These are phyloP conservation scores for Ophioninae sp. DNA, from an alignment of 2,888 invertebrate species.

Conservation along the genomic window DNA sequence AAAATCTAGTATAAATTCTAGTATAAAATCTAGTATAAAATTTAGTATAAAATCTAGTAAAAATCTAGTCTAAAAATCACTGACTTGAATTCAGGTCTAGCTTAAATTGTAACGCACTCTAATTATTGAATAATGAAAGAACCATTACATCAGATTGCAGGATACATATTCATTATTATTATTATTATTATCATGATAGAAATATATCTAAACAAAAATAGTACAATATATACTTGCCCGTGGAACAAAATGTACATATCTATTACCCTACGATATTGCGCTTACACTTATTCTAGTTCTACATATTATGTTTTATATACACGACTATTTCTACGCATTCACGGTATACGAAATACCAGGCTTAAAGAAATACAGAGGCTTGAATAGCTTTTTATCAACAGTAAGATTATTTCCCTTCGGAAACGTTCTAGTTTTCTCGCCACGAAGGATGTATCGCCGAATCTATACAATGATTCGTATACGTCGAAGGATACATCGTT, in stretches of 20 bases:
- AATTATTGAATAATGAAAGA: slow-evolving; percentile 1
- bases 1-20: too few relatives aligned
- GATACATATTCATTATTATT: slow-evolving; percentile 69
- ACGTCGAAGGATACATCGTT: slow-evolving; percentile 7
- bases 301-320: slow-evolving; percentile 52
- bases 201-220: slow-evolving; percentile 69
- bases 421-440: slow-evolving; percentile 28
- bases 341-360: slow-evolving; percentile 17
- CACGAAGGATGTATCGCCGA: slow-evolving; percentile 32
- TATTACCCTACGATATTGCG: slow-evolving; percentile 23
- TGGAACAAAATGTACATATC: slow-evolving; percentile 65
- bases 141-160: slow-evolving; percentile 16
- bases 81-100: too few relatives aligned
- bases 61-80: too few relatives aligned
- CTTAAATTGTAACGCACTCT: background rate
- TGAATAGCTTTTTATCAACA: slow-evolving; percentile 27
- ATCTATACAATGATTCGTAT: background rate
- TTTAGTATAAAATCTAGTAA: too few relatives aligned
- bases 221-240: slow-evolving; percentile 64
- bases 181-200: slow-evolving; percentile 72
- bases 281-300: slow-evolving; percentile 31
- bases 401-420: slow-evolving; percentile 4
- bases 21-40: too few relatives aligned
- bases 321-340: slow-evolving; percentile 37
- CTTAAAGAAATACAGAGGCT: slow-evolving; percentile 32